These are phyloP conservation scores for Anas acuta DNA, from an alignment of 2,797 vertebrate species.

Conservation along the genomic window DNA sequence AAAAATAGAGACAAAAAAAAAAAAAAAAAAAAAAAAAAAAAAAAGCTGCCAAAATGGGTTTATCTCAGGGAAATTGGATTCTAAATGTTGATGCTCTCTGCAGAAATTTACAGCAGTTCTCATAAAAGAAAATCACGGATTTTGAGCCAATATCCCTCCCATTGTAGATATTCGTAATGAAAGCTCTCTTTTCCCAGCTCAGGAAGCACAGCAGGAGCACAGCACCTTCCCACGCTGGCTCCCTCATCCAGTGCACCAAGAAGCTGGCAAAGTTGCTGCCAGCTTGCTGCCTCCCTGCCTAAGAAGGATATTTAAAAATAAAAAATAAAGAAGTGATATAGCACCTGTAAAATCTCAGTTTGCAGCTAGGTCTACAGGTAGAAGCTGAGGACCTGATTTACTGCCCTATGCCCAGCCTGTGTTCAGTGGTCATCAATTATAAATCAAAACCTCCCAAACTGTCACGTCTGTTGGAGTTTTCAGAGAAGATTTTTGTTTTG, in stretches of 20 bases:
- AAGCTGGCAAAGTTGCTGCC: neutral
- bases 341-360: neutral
- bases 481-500: neutral
- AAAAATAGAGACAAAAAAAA: neutral
- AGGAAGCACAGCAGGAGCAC: neutral
- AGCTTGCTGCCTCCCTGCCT: neutral
- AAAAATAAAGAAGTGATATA: neutral
- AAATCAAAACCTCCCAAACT: neutral
- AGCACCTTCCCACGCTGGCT: neutral
- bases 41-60: constrained; percentile 1
- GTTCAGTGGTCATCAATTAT: neutral
- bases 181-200: neutral
- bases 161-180: neutral
- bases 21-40: neutral
- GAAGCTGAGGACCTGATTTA: neutral
- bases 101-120: constrained; percentile 32
- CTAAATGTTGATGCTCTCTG: neutral
- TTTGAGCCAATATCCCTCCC: neutral
- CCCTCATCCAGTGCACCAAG: neutral
- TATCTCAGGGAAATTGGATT: constrained; percentile 38
- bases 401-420: accelerated
- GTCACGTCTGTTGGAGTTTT: accelerated
- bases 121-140: neutral
- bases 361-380: neutral
- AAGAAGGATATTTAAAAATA: neutral